Evolutionary conservation across 1,140 invertebrate species (phyloP).

Genomic region (Hycleus phaleratus): DNA sequence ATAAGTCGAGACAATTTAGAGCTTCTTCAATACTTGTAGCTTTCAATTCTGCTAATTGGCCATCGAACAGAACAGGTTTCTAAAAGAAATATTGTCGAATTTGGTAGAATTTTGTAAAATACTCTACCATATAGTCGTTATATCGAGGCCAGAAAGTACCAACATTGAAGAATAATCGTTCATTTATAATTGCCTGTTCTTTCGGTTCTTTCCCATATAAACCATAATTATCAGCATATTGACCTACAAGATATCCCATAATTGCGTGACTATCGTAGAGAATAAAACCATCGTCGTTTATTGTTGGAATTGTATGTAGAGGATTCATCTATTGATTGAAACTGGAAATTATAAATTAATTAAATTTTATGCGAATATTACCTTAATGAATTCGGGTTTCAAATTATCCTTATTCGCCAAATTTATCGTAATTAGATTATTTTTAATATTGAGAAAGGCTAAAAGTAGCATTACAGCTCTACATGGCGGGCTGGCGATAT

Average conservation of each 20-base stretch:
- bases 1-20: constrained; percentile 37
- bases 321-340: constrained; percentile 42
- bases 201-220: constrained; percentile 45
- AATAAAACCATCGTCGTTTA: constrained; percentile 29
- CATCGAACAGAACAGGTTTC: too few relatives aligned
- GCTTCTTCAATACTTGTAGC: constrained; percentile 34
- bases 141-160: constrained; percentile 41
- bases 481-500: constrained; percentile 43
- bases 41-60: too few relatives aligned
- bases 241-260: constrained; percentile 43
- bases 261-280: constrained; percentile 40
- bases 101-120: background rate
- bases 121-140: constrained; percentile 29
- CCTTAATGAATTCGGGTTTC: constrained; percentile 46
- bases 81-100: too few relatives aligned
- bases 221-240: constrained; percentile 44
- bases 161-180: constrained; percentile 43
- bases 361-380: constrained; percentile 8
- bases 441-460: constrained; percentile 42
- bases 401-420: constrained; percentile 40
- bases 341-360: background rate
- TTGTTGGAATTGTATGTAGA: constrained; percentile 26
- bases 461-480: constrained; percentile 43
- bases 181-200: constrained; percentile 42
- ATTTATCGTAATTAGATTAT: constrained; percentile 44